Percentiles rank a stretch among this genome's conserved stretches.
Evolutionary conservation across 2,113 vertebrate species (phyloP).

Genomic region (Trichomycterus rosablanca): DNA sequence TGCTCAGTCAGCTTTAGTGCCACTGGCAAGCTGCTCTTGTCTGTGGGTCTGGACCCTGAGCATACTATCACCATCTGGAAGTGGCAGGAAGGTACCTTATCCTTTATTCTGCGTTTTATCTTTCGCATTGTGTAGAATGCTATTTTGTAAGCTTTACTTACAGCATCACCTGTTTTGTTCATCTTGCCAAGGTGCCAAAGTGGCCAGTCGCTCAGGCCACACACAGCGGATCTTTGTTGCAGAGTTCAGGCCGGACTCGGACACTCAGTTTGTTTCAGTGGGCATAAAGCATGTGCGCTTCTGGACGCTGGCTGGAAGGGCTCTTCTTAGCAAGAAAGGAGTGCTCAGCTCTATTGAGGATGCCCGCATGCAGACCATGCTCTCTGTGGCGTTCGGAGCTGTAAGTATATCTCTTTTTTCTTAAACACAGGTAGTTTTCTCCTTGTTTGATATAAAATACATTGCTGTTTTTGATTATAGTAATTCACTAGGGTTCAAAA

Average conservation of each 20-base stretch:
- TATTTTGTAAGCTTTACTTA: not conserved
- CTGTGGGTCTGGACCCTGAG: slow-evolving; percentile 86
- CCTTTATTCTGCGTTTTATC: not conserved
- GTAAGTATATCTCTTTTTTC: slow-evolving; percentile 69
- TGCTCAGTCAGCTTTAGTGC: slow-evolving; percentile 97
- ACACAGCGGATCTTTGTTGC: slow-evolving; percentile 95
- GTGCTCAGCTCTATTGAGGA: slow-evolving; percentile 86
- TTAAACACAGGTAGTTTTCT: not conserved
- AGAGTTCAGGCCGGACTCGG: slow-evolving; percentile 95
- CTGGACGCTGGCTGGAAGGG: slow-evolving; percentile 91
- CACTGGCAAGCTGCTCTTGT: slow-evolving; percentile 91
- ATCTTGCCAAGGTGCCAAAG: slow-evolving; percentile 81
- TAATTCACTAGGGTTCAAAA: too few relatives aligned
- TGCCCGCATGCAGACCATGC: slow-evolving; percentile 95
- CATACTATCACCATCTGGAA: slow-evolving; percentile 85
- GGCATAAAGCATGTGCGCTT: slow-evolving; percentile 96
- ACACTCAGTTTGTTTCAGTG: slow-evolving; percentile 96
- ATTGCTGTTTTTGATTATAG: too few relatives aligned
- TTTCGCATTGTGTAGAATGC: not conserved
- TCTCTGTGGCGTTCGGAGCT: slow-evolving; percentile 95
- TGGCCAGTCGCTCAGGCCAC: slow-evolving; percentile 86
- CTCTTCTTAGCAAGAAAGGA: slow-evolving; percentile 93
- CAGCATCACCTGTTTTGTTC: slow-evolving; percentile 9
- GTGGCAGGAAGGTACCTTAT: slow-evolving; percentile 85
- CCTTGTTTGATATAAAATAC: too few relatives aligned